Percentiles rank a stretch among this genome's conserved stretches.
Conservation (phyloP, 2,888 invertebrate species). For the Camptogramma bilineatum region DNA sequence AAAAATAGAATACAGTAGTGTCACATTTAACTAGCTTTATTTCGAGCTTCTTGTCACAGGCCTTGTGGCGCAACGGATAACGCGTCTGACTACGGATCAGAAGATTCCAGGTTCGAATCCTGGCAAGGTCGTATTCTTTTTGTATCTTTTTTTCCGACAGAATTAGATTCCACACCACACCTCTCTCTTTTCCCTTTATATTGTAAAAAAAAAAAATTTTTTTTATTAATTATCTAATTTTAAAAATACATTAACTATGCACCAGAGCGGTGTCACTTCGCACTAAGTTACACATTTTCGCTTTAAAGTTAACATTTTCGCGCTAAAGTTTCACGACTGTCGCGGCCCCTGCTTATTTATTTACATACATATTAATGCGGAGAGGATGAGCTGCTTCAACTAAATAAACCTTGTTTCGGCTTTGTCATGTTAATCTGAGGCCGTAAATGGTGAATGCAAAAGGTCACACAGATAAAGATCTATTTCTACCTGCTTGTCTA, state of each 20-base stretch:
- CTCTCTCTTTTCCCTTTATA: neutral
- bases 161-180: no score
- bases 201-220: slow-evolving; percentile 1
- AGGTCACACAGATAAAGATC: slow-evolving; percentile 34
- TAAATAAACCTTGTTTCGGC: slow-evolving; percentile 53
- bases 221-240: neutral
- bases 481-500: neutral
- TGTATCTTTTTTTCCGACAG: slow-evolving; percentile 24
- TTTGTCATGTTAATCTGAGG: slow-evolving; percentile 55
- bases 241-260: slow-evolving; percentile 36
- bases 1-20: neutral
- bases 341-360: slow-evolving; percentile 46
- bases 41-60: slow-evolving; percentile 47
- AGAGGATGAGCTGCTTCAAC: slow-evolving; percentile 49
- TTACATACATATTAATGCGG: slow-evolving; percentile 60
- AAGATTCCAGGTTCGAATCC: slow-evolving; percentile 89
- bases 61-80: slow-evolving; percentile 89
- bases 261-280: slow-evolving; percentile 31
- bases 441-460: slow-evolving; percentile 34
- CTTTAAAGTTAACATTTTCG: slow-evolving; percentile 30
- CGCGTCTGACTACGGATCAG: slow-evolving; percentile 90
- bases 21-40: slow-evolving; percentile 40
- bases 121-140: slow-evolving; percentile 81
- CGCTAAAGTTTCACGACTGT: slow-evolving; percentile 30
- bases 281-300: slow-evolving; percentile 24